A percentile compares a stretch with the other conserved stretches of the same genome.
Conservation (phyloP, 2,797 vertebrate genomes). For the Miichthys miiuy region DNA sequence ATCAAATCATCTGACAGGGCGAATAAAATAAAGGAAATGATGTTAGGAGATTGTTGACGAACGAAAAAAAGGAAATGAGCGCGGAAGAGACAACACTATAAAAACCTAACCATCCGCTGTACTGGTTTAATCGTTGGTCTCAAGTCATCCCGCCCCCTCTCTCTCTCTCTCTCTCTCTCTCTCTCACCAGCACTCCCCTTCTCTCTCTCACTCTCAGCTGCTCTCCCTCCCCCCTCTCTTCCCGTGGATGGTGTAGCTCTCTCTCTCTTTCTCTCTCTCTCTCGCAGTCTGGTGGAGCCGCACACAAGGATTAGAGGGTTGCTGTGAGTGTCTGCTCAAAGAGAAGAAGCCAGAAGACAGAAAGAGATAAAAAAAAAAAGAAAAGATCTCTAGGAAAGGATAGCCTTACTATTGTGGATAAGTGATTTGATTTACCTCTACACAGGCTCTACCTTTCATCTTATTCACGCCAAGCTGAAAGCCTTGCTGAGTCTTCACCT, state of each 20-base stretch:
- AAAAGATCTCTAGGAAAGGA: constrained; percentile 41
- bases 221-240: constrained; percentile 76
- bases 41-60: constrained; percentile 27
- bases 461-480: constrained; percentile 29
- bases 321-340: constrained; percentile 79
- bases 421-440: constrained; percentile 58
- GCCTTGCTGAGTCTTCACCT: constrained; percentile 68
- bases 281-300: constrained; percentile 80
- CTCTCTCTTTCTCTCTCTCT: constrained; percentile 71
- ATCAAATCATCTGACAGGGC: neutral
- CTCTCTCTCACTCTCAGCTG: constrained; percentile 73
- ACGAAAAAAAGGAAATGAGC: constrained; percentile 28
- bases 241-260: constrained; percentile 79
- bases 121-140: constrained; percentile 67
- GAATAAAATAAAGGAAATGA: constrained; percentile 15
- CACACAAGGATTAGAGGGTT: constrained; percentile 82
- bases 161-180: constrained; percentile 43
- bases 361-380: constrained; percentile 40
- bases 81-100: constrained; percentile 53
- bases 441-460: constrained; percentile 39
- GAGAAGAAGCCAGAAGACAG: constrained; percentile 70
- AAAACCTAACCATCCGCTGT: constrained; percentile 53
- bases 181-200: constrained; percentile 38
- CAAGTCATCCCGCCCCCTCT: constrained; percentile 66
- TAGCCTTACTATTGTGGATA: constrained; percentile 64